Base-by-base conservation (phyloP, 2,113 vertebrate species). In the Pangasianodon hypophthalmus region DNA sequence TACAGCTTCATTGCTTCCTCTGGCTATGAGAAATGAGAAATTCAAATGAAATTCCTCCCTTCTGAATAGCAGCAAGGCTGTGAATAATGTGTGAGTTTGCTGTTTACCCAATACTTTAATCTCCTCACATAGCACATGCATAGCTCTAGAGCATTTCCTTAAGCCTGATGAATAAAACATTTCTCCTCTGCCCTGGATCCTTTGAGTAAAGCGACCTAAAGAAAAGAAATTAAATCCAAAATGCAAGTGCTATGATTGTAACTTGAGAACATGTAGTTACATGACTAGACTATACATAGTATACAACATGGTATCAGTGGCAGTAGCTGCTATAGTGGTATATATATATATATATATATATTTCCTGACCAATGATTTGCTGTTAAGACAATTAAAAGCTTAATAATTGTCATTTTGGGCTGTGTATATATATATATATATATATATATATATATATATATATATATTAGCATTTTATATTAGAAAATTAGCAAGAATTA, bases 91-190 rank as follows among this genome's bases (percentile, higher is more conserved):
- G 58, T 37, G 37, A 71, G 82, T 32, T 77, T 77, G 54, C 29
- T 85, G 67, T 89, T 89, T 73, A 67, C 58, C 18, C 16, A 88
- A 82, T 50, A 90, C 62, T 87, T 87, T 60, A 81, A 90, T 84
- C 64, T 64, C n/a, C 18, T 46, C 44, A 80, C 86, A 73, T 81
- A 83, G 77, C 44, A 41, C 80, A 88, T 73, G 44, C 46, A 32
- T n/a, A 32, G 58, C 44, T 71, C 50, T 10, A 37, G 88, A 77
- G 71, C 83, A 87, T 75, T 87, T 90, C 64, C 79, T 41, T 60
- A 52, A 60, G 18, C 10, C 52, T 69, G 21, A 58, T 79, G 48
- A 77, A 54, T 85, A 60, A 60, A 58, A 37, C 32, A 54, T 89
- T 87, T 58, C 85, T 88, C n/a, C 46, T 86, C 37, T 81, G 50